These are phyloP conservation scores for Pluvianellus socialis DNA, from an alignment of 2,113 vertebrate genomes.

Conservation along the genomic window DNA sequence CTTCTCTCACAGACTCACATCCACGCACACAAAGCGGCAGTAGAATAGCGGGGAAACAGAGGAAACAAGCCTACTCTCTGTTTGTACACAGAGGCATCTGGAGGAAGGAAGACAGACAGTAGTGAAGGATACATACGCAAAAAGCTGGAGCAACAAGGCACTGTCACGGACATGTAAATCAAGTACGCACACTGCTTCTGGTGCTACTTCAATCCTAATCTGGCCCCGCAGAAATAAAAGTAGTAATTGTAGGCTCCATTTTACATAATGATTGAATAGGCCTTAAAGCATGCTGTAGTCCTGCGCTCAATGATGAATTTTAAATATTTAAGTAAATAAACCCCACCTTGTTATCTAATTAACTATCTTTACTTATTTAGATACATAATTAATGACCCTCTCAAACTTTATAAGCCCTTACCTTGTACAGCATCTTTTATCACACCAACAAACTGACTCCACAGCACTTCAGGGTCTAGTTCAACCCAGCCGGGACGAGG, in stretches of 20 bases:
- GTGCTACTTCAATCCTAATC: not conserved
- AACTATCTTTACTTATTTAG: not conserved
- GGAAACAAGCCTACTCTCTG: not conserved
- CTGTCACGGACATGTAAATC: not conserved
- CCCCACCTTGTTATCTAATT: not conserved
- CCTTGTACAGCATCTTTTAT: conserved; percentile 90
- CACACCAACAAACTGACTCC: conserved; percentile 84
- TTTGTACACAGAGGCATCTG: not conserved
- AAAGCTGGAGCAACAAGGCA: not conserved
- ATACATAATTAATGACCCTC: not conserved
- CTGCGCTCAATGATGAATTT: not conserved
- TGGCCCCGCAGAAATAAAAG: not conserved
- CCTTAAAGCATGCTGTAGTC: not conserved
- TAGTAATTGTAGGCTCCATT: not conserved
- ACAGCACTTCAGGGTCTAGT: conserved; percentile 89
- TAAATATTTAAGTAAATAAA: not conserved
- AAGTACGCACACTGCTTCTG: not conserved
- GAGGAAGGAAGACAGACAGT: not conserved
- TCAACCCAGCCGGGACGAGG: conserved; percentile 87
- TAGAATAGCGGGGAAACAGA: not conserved
- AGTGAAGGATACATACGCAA: not conserved
- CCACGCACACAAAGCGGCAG: fast-evolving
- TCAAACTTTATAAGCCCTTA: conserved; percentile 60
- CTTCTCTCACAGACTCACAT: not conserved
- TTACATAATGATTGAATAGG: not conserved